These are phyloP conservation scores for Scomber scombrus DNA, from an alignment of 2,113 vertebrate genomes.

Conservation along the genomic window DNA sequence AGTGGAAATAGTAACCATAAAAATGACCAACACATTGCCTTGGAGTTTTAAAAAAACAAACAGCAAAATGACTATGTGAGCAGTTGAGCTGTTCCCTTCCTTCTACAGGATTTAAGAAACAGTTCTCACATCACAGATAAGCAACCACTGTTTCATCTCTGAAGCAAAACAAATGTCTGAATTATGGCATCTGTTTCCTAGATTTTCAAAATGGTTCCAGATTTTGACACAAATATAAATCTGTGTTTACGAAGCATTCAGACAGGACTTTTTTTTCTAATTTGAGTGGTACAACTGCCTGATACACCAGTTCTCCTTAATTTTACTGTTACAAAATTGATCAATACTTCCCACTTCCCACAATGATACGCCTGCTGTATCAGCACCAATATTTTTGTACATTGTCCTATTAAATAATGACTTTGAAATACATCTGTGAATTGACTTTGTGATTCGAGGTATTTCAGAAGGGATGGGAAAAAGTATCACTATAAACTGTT, in stretches of 20 bases:
- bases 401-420: conserved; percentile 84
- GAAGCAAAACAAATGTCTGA: background rate
- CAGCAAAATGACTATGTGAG: background rate
- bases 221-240: background rate
- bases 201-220: background rate
- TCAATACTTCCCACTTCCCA: conserved; percentile 30
- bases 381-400: conserved; percentile 83
- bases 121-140: background rate
- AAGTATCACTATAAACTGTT: background rate
- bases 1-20: conserved; percentile 3
- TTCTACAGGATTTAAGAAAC: background rate
- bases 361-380: conserved; percentile 61
- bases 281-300: background rate
- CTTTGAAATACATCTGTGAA: conserved; percentile 69
- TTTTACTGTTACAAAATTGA: conserved; percentile 20
- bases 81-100: conserved; percentile 1
- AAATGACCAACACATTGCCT: conserved; percentile 18
- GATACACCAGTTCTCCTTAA: background rate
- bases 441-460: conserved; percentile 33
- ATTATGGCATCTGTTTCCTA: background rate
- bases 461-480: conserved; percentile 10
- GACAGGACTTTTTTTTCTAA: conserved; percentile 1
- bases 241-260: conserved; percentile 8
- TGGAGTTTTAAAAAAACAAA: conserved; percentile 1
- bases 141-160: conserved; percentile 6